Evolutionary conservation across 2,888 invertebrate species (phyloP).

Genomic region (Drosophila falleni): DNA sequence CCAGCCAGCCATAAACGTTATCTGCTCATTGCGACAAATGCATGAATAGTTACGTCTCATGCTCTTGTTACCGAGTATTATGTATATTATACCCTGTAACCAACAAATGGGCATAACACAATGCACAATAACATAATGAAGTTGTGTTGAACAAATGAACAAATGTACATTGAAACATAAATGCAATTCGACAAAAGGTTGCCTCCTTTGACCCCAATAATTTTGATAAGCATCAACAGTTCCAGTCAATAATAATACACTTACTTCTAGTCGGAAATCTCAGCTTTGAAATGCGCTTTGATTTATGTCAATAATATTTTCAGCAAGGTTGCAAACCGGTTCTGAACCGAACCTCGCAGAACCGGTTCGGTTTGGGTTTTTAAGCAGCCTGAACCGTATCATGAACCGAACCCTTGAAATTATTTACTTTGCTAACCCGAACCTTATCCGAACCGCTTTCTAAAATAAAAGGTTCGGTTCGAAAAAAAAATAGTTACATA

Average conservation of each 20-base stretch:
- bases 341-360: too few relatives aligned
- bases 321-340: too few relatives aligned
- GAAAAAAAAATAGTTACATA: too few relatives aligned
- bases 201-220: constrained; percentile 11
- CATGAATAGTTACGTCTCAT: constrained; percentile 65
- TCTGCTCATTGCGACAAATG: constrained; percentile 73
- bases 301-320: too few relatives aligned
- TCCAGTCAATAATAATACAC: constrained; percentile 14
- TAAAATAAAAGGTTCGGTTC: too few relatives aligned
- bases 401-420: too few relatives aligned
- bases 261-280: neutral
- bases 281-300: neutral
- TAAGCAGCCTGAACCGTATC: too few relatives aligned
- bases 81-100: constrained; percentile 42
- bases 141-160: neutral
- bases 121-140: constrained; percentile 9
- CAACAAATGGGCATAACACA: constrained; percentile 20
- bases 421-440: too few relatives aligned
- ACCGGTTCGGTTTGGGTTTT: too few relatives aligned
- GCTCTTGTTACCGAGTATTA: constrained; percentile 10
- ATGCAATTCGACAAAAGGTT: constrained; percentile 7
- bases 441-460: too few relatives aligned
- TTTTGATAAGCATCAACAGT: constrained; percentile 18
- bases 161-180: neutral
- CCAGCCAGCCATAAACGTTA: constrained; percentile 78